A percentile compares a stretch with the other conserved stretches of the same genome.
Evolutionary conservation across 2,113 vertebrate species (phyloP).

Genomic region (Vireo altiloquus): DNA sequence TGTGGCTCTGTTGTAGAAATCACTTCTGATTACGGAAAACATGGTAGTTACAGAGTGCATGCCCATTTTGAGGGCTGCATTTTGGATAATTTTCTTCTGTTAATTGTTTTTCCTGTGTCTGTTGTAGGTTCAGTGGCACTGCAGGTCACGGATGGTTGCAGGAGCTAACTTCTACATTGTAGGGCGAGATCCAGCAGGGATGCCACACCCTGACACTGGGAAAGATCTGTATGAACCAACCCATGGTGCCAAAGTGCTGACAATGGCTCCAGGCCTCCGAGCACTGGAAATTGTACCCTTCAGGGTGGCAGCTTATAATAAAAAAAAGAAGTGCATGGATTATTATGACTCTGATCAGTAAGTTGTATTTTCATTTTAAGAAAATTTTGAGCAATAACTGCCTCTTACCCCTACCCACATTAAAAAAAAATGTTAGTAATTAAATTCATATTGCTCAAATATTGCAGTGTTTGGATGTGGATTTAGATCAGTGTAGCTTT

Average conservation of each 20-base stretch:
- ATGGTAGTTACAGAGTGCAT: background rate
- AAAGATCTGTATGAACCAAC: slow-evolving; percentile 95
- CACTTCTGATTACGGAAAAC: background rate
- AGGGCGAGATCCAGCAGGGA: slow-evolving; percentile 93
- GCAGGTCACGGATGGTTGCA: slow-evolving; percentile 94
- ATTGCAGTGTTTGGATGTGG: background rate
- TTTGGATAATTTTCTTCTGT: background rate
- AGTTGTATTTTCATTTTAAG: slow-evolving; percentile 64
- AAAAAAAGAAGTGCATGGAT: slow-evolving; percentile 91
- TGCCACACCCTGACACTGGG: slow-evolving; percentile 93
- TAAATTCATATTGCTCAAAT: background rate
- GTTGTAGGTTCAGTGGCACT: slow-evolving; percentile 97
- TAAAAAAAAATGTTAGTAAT: background rate
- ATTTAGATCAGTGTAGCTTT: background rate
- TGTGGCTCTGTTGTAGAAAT: background rate
- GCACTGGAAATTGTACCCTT: slow-evolving; percentile 96
- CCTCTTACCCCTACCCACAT: background rate
- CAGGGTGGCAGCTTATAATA: slow-evolving; percentile 96
- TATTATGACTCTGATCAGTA: slow-evolving; percentile 93
- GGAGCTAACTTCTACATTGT: slow-evolving; percentile 99
- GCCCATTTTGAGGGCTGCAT: background rate
- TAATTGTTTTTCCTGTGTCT: background rate
- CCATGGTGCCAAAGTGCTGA: slow-evolving; percentile 95
- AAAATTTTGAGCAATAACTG: background rate
- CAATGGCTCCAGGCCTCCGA: slow-evolving; percentile 96